Evolutionary conservation across 1,140 invertebrate species (phyloP).

Genomic region (Melipona quadrifasciata): DNA sequence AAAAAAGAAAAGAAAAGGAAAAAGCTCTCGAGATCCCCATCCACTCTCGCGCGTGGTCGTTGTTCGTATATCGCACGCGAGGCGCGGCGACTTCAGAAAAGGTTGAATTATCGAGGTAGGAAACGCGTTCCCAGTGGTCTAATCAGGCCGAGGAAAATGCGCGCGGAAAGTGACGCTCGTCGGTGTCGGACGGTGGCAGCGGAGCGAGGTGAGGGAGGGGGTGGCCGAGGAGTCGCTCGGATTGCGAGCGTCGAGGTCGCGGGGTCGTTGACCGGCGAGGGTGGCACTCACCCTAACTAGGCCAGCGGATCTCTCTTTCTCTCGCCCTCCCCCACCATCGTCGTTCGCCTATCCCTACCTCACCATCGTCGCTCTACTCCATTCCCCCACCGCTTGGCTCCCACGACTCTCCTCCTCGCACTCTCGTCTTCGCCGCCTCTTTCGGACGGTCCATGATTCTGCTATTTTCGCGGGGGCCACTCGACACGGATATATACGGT

Average conservation of each 20-base stretch:
- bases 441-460: slow-evolving; percentile 69
- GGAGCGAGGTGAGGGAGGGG: slow-evolving; percentile 4
- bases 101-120: slow-evolving; percentile 49
- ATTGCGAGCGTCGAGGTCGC: slow-evolving; percentile 76
- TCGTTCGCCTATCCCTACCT: neutral
- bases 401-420: slow-evolving; percentile 11
- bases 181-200: slow-evolving; percentile 32
- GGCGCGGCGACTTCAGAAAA: slow-evolving; percentile 20
- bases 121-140: slow-evolving; percentile 59
- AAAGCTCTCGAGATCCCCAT: neutral
- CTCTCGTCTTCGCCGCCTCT: slow-evolving; percentile 4
- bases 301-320: slow-evolving; percentile 71
- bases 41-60: neutral
- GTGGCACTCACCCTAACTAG: slow-evolving; percentile 79
- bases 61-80: neutral
- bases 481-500: slow-evolving; percentile 74
- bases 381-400: neutral
- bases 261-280: slow-evolving; percentile 79
- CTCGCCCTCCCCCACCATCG: slow-evolving; percentile 50
- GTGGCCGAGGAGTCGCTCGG: slow-evolving; percentile 52
- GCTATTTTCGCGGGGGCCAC: slow-evolving; percentile 77
- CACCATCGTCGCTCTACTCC: slow-evolving; percentile 24
- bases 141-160: slow-evolving; percentile 76
- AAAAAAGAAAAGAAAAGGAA: neutral
- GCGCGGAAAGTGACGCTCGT: slow-evolving; percentile 52